Base-by-base conservation (phyloP, 2,797 vertebrate genomes). In the Catharus ustulatus region DNA sequence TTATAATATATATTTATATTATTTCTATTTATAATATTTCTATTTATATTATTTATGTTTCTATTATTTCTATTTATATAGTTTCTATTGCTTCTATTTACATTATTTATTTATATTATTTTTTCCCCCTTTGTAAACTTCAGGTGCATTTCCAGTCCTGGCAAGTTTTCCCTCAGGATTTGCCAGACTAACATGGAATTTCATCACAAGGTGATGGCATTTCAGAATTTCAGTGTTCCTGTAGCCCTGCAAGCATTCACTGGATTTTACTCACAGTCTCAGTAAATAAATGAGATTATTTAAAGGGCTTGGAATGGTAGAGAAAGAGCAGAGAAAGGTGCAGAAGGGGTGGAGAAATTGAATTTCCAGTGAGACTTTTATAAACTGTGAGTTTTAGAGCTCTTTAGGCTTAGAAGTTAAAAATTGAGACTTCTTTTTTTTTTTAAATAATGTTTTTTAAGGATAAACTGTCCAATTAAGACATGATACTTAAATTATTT, bases 121-220 rank as follows among this genome's bases (percentile, higher is more conserved):
- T 15, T 27, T 59, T 83, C 42, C 11, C 52, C 90, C 34, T 95
- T 57, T 94, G 84, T 72, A 92, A 94, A 92, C 49, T 84, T 40
- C 91, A 68, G 72, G 45, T 4, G 17, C 36, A 24, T 93, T 74
- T 63, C 5, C 36, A 30, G 3, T 5, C 38, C 18, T 24, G 34
- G 34, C 7, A 68, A 51, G 42, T 48, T 94, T 94, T 91, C 84
- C 74, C 73, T 67, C 13, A 17, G 78, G 72, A 30, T 93, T 80
- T 80, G 87, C 45, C 61, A 58, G 45, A 32, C 45, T 75, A 12
- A 54, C 18, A 59, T 4, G 18, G 58, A 89, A 69, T 66, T 34
- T 8, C 34, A 34, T 34, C 7, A 34, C 34, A 34, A 34, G 34
- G 34, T 34, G 55, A 13, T 20, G 49, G 87, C 77, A 75, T 14